Conservation (phyloP, 2,888 invertebrate genomes). For the Ptilodon capucinus region DNA sequence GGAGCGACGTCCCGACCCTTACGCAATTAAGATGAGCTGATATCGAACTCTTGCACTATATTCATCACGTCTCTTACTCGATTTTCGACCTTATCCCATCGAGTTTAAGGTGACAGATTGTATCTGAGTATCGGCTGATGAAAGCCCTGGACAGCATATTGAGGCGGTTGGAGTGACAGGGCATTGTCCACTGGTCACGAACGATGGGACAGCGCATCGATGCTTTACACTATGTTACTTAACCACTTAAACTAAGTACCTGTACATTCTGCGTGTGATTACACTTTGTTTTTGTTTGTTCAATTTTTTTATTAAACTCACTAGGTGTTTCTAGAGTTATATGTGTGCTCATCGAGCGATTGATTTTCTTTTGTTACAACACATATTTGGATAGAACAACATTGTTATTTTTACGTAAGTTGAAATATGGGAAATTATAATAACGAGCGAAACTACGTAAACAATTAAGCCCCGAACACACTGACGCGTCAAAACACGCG, state of each 20-base stretch:
- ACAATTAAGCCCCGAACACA: no score
- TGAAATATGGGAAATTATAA: no score
- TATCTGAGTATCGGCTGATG: conserved; percentile 7
- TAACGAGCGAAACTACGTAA: no score
- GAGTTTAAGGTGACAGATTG: conserved; percentile 7
- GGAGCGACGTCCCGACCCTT: conserved; percentile 29
- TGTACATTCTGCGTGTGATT: neutral
- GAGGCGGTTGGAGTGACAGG: conserved; percentile 25
- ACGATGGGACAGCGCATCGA: conserved; percentile 16
- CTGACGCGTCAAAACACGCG: no score
- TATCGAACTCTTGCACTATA: conserved; percentile 26
- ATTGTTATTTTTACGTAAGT: no score
- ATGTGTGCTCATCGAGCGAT: no score
- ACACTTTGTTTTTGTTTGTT: neutral
- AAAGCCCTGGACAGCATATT: conserved; percentile 14
- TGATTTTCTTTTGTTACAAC: no score
- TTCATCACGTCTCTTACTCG: conserved; percentile 6
- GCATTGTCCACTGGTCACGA: conserved; percentile 15
- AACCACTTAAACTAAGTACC: neutral
- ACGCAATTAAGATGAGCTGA: conserved; percentile 34
- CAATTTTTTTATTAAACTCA: neutral
- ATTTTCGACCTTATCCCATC: conserved; percentile 16
- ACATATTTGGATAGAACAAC: no score
- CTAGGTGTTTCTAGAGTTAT: no score
- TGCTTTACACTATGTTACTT: conserved; percentile 20